Percentiles rank a stretch among this genome's conserved stretches.
Conservation (phyloP, 2,797 vertebrate species). For the Chromobotia macracanthus region DNA sequence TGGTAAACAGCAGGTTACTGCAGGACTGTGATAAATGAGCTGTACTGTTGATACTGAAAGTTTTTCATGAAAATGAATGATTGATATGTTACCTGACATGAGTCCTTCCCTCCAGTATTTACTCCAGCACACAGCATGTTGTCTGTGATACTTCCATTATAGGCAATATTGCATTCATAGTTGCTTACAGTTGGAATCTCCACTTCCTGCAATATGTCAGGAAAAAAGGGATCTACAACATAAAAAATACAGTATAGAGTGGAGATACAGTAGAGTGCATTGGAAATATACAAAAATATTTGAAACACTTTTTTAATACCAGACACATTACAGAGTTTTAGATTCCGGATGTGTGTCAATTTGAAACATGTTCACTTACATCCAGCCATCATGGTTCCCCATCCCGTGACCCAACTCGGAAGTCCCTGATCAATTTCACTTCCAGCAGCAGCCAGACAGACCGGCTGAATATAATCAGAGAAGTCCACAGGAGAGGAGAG, state of each 20-base stretch:
- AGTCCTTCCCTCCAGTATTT: conserved; percentile 51
- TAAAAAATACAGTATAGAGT: no score
- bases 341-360: no score
- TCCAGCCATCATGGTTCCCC: neutral
- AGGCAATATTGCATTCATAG: conserved; percentile 43
- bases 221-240: neutral
- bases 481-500: conserved; percentile 41
- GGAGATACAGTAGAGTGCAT: neutral
- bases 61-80: neutral
- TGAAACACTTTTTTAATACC: no score
- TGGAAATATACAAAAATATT: no score
- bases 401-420: conserved; percentile 53
- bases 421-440: conserved; percentile 13
- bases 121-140: conserved; percentile 65
- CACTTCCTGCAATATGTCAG: conserved; percentile 58
- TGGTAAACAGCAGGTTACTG: no score
- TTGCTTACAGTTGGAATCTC: conserved; percentile 53
- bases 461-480: no score
- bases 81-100: conserved; percentile 56
- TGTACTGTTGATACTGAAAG: neutral
- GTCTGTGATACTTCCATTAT: neutral
- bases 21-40: no score
- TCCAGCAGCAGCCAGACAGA: conserved; percentile 33
- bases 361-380: conserved; percentile 36
- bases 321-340: no score